Evolutionary conservation across 2,113 vertebrate genomes (phyloP).

Genomic region (Dipodomys ordii): DNA sequence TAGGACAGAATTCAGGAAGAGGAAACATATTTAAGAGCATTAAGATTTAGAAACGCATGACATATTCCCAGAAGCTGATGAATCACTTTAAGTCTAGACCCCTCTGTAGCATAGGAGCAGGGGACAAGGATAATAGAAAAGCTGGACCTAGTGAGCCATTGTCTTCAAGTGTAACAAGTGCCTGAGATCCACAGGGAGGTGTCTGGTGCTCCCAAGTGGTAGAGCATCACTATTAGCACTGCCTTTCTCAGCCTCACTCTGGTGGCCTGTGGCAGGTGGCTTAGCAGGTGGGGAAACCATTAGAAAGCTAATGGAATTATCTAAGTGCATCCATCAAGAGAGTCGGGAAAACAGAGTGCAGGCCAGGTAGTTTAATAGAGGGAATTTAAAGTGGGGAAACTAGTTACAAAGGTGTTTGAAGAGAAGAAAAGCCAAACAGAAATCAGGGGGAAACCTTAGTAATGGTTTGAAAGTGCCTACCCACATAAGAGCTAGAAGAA

Average conservation of each 20-base stretch:
- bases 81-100: too few species aligned
- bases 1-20: neutral
- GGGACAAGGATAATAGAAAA: neutral
- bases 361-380: neutral
- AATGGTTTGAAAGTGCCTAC: neutral
- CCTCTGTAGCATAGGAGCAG: neutral
- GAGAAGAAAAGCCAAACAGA: neutral
- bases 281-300: constrained; percentile 25
- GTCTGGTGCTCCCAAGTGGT: neutral
- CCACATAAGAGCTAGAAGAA: neutral
- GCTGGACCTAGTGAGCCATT: rapidly evolving
- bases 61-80: neutral
- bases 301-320: constrained; percentile 41
- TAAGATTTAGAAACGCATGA: neutral
- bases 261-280: neutral
- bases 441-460: neutral
- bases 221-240: neutral
- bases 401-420: neutral
- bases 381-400: neutral
- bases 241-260: neutral
- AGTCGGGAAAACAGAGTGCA: neutral
- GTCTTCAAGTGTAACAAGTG: neutral
- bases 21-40: neutral
- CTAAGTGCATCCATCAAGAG: neutral
- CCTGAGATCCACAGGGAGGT: neutral